Evolutionary conservation across 2,797 vertebrate genomes (phyloP).

Genomic region (Pseudocheirus occidentalis): DNA sequence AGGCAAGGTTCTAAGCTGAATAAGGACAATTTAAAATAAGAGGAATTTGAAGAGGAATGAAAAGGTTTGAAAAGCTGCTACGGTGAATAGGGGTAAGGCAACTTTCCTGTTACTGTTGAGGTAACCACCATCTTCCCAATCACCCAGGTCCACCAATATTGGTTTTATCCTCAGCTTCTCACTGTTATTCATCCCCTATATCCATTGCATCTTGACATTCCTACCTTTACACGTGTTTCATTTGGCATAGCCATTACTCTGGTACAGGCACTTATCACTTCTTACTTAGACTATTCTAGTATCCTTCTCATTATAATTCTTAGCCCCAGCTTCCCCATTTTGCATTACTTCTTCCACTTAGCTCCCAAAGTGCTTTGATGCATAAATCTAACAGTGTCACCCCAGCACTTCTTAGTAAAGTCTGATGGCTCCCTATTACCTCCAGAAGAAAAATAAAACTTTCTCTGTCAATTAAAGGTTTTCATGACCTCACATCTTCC

Average conservation of each 20-base stretch:
- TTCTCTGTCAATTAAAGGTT: background rate
- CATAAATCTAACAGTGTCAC: background rate
- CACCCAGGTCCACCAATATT: background rate
- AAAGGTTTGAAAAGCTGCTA: background rate
- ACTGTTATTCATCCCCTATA: background rate
- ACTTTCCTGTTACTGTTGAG: background rate
- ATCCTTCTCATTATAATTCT: background rate
- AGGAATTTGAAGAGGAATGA: background rate
- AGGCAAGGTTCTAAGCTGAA: background rate
- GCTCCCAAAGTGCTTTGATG: background rate
- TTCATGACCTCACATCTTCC: background rate
- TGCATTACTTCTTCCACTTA: background rate
- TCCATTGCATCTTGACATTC: background rate
- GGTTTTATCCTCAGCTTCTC: background rate
- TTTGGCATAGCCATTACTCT: background rate
- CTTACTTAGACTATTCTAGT: background rate
- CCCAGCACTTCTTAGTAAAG: background rate
- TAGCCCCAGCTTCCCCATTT: background rate
- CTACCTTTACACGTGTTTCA: background rate
- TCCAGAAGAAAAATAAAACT: background rate
- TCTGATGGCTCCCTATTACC: background rate
- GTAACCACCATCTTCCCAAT: background rate
- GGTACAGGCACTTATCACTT: background rate
- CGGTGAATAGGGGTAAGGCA: background rate
- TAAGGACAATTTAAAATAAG: background rate